These are phyloP conservation scores for Siniperca scherzeri DNA, from an alignment of 2,797 vertebrate genomes.

Conservation along the genomic window DNA sequence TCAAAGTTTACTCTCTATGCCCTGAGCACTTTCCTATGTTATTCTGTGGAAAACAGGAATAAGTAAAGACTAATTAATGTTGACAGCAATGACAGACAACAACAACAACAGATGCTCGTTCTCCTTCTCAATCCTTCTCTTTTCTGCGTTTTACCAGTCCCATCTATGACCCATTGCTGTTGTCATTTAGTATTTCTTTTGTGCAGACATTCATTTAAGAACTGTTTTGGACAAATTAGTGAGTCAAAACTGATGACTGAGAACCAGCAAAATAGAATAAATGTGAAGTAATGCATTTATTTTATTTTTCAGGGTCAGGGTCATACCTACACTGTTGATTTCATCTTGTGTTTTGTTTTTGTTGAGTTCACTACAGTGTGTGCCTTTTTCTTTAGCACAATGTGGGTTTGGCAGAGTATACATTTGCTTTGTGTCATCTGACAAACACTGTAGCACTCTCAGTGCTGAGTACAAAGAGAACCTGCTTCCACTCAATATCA, in stretches of 20 bases:
- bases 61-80: slow-evolving; percentile 50
- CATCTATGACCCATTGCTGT: slow-evolving; percentile 57
- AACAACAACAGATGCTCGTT: slow-evolving; percentile 68
- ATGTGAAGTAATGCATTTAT: background rate
- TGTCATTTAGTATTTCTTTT: slow-evolving; percentile 49
- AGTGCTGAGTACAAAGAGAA: background rate
- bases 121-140: slow-evolving; percentile 48
- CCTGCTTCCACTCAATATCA: background rate
- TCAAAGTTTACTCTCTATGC: slow-evolving; percentile 22
- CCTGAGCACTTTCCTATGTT: slow-evolving; percentile 12
- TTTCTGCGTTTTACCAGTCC: slow-evolving; percentile 36
- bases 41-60: slow-evolving; percentile 21
- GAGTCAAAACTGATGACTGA: slow-evolving; percentile 14
- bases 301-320: background rate
- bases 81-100: slow-evolving; percentile 54
- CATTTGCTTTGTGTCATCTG: background rate
- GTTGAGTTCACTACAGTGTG: background rate
- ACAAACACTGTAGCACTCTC: background rate
- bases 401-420: background rate
- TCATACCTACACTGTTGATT: background rate
- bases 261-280: slow-evolving; percentile 9
- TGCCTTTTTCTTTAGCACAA: background rate
- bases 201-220: slow-evolving; percentile 28
- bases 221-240: slow-evolving; percentile 35
- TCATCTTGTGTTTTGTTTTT: background rate